These are phyloP conservation scores for Lamellibrachia luymesi DNA, from an alignment of 1,140 invertebrate genomes.

Conservation along the genomic window DNA sequence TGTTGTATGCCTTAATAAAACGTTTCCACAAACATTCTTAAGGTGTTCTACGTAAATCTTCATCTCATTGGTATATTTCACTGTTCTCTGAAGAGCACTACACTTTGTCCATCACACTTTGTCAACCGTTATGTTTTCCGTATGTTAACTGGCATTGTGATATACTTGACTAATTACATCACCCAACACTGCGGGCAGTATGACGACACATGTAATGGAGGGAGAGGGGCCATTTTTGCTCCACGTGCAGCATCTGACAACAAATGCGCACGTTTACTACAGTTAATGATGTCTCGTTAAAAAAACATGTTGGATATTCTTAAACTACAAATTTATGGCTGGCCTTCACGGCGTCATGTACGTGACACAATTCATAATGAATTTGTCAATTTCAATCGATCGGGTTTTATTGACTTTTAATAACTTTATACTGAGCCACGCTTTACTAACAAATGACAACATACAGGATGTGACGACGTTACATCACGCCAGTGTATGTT, in stretches of 20 bases:
- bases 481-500: not conserved
- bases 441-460: not conserved
- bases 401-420: not conserved
- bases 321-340: not conserved
- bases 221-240: no score
- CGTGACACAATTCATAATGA: not conserved
- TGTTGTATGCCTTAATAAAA: not conserved
- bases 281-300: not conserved
- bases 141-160: not conserved
- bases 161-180: not conserved
- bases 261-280: not conserved
- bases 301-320: not conserved
- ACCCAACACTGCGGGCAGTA: not conserved
- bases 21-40: not conserved
- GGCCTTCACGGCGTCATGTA: not conserved
- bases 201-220: not conserved
- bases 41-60: not conserved
- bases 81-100: not conserved
- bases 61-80: not conserved
- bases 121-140: not conserved
- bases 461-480: not conserved
- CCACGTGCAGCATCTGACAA: no score
- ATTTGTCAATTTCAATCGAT: no score
- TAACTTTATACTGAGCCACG: not conserved
- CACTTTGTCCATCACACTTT: no score